Percentiles rank a stretch among this genome's conserved stretches.
Evolutionary conservation across 2,888 invertebrate species (phyloP).

Genomic region (Tridacna crocea): DNA sequence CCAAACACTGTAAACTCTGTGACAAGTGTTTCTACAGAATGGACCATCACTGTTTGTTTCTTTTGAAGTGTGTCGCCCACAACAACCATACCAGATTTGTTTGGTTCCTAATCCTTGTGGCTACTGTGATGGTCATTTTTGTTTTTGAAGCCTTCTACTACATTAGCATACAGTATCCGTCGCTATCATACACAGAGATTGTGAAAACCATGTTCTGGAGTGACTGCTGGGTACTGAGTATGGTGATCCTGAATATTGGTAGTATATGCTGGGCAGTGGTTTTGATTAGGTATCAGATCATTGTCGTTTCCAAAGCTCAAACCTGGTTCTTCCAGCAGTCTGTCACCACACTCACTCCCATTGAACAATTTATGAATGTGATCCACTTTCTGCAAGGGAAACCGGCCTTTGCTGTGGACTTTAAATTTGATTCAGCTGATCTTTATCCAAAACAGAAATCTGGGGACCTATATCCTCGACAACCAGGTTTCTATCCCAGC

Average conservation of each 20-base stretch:
- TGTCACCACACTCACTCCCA: conserved; percentile 59
- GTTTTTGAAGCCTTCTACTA: conserved; percentile 60
- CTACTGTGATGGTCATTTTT: conserved; percentile 75
- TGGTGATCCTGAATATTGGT: conserved; percentile 72
- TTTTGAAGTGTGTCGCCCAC: conserved; percentile 80
- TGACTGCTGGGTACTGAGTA: conserved; percentile 75
- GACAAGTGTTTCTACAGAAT: conserved; percentile 78
- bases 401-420: conserved; percentile 67
- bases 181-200: conserved; percentile 35
- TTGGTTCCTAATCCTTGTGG: conserved; percentile 72
- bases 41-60: conserved; percentile 84
- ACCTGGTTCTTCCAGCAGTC: conserved; percentile 73
- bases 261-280: conserved; percentile 77
- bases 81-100: conserved; percentile 81
- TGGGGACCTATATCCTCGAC: conserved; percentile 1
- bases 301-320: conserved; percentile 73
- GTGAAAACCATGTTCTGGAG: conserved; percentile 66
- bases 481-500: conserved; percentile 9
- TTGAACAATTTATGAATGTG: conserved; percentile 75
- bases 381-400: conserved; percentile 76
- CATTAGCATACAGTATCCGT: conserved; percentile 46
- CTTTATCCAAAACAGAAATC: conserved; percentile 15
- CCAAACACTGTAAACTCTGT: conserved; percentile 83
- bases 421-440: conserved; percentile 12
- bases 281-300: conserved; percentile 76